Conservation (phyloP, 2,113 vertebrate genomes). For the Alouatta palliata region DNA sequence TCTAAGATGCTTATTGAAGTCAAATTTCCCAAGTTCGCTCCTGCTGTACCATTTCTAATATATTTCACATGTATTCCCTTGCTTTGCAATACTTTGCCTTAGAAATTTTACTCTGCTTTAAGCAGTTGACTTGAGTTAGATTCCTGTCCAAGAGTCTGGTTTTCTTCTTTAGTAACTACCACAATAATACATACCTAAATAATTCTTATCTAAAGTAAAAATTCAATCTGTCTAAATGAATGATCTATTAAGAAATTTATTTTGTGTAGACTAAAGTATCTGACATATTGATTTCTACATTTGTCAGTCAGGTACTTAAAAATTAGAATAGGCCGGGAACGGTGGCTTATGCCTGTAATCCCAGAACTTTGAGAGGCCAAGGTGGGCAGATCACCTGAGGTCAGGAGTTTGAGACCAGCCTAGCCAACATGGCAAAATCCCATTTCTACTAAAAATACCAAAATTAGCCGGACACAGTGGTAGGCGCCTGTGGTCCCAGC, state of each 20-base stretch:
- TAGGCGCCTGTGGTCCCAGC: too few species aligned
- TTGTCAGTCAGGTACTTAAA: neutral
- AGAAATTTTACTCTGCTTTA: neutral
- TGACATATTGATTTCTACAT: neutral
- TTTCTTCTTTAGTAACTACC: neutral
- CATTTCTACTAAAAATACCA: too few species aligned
- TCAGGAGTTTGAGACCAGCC: too few species aligned
- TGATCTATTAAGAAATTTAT: neutral
- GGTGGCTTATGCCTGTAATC: too few species aligned
- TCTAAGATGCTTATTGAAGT: neutral
- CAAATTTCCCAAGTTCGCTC: neutral
- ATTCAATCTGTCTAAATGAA: neutral
- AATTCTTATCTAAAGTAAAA: slow-evolving; percentile 32
- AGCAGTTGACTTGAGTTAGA: neutral
- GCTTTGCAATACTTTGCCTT: neutral
- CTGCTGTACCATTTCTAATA: neutral
- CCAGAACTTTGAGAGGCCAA: too few species aligned
- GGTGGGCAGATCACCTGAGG: too few species aligned
- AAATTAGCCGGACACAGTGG: too few species aligned
- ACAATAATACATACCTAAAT: neutral
- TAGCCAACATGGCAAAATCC: too few species aligned
- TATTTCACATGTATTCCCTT: neutral
- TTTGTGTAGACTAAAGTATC: neutral
- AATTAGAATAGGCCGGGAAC: neutral
- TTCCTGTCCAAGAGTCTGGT: neutral